Percentiles rank a stretch among this genome's conserved stretches.
phyloP scores from a whole-genome alignment of 2,888 invertebrate species.

The Chrysodeixis includens region DNA sequence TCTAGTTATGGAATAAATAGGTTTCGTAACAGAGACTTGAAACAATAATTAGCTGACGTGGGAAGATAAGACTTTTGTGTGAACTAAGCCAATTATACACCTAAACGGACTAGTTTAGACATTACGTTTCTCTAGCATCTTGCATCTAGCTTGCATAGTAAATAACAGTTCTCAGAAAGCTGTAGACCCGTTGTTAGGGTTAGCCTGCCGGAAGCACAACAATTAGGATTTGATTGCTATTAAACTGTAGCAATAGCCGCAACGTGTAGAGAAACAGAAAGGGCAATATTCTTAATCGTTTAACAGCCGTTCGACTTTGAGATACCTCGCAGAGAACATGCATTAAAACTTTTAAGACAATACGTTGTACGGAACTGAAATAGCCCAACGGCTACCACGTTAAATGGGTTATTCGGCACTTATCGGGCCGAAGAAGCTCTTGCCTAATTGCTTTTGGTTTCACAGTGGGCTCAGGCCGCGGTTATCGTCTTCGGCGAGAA shows the following conservation, averaged over 20 bases:
- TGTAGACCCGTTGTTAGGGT: neutral
- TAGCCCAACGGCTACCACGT: conserved; percentile 18
- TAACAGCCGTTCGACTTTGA: conserved; percentile 18
- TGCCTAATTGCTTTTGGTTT: conserved; percentile 50
- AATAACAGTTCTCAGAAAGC: neutral
- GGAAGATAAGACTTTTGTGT: neutral
- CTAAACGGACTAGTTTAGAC: too few relatives aligned
- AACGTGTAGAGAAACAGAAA: neutral
- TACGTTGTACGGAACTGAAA: conserved; percentile 37
- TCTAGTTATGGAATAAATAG: too few relatives aligned
- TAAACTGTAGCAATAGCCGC: neutral
- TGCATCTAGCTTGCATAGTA: neutral
- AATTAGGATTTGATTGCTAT: neutral
- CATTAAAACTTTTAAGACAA: conserved; percentile 35
- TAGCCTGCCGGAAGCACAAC: neutral
- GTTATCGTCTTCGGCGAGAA: conserved; percentile 46
- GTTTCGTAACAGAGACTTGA: neutral
- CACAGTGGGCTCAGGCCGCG: conserved; percentile 27
- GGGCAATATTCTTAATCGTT: conserved; percentile 25
- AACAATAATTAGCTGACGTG: neutral
- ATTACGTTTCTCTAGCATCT: too few relatives aligned
- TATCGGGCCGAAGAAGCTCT: conserved; percentile 39
- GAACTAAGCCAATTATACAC: too few relatives aligned
- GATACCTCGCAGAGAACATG: conserved; percentile 20
- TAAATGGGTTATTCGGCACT: conserved; percentile 46